Evolutionary conservation across 1,140 invertebrate genomes (phyloP).

Genomic region (Drosophila willistoni): DNA sequence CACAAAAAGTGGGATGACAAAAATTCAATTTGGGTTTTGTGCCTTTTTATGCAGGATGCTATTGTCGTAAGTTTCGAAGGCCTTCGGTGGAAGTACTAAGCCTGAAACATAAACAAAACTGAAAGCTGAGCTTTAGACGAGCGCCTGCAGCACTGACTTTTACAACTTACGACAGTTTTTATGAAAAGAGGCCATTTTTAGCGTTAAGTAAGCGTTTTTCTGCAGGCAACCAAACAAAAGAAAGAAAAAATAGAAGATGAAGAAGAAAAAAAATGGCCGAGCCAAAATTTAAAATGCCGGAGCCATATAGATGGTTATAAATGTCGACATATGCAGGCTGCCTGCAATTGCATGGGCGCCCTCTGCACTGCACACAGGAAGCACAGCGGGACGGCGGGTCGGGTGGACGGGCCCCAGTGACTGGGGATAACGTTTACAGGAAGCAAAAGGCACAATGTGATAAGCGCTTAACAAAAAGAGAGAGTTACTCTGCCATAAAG

Average conservation of each 20-base stretch:
- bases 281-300: constrained; percentile 61
- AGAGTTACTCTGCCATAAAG: constrained; percentile 35
- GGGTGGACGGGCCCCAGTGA: constrained; percentile 17
- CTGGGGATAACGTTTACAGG: constrained; percentile 71
- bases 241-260: background rate
- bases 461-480: constrained; percentile 57
- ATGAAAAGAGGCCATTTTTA: constrained; percentile 45
- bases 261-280: constrained; percentile 35
- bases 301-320: constrained; percentile 57
- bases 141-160: constrained; percentile 33
- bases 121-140: constrained; percentile 48
- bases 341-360: background rate
- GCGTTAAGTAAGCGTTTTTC: constrained; percentile 63
- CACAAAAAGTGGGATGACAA: constrained; percentile 46
- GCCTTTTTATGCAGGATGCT: constrained; percentile 34
- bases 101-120: constrained; percentile 61
- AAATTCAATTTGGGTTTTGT: constrained; percentile 77
- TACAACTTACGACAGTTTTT: constrained; percentile 63
- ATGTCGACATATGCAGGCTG: constrained; percentile 65
- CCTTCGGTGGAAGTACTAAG: constrained; percentile 43
- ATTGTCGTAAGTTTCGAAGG: constrained; percentile 27
- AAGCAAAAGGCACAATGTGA: constrained; percentile 74
- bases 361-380: constrained; percentile 52
- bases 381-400: constrained; percentile 33
- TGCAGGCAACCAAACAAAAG: constrained; percentile 14